These are phyloP conservation scores for Propithecus perrieri DNA, from an alignment of 2,797 vertebrate genomes.

Conservation along the genomic window DNA sequence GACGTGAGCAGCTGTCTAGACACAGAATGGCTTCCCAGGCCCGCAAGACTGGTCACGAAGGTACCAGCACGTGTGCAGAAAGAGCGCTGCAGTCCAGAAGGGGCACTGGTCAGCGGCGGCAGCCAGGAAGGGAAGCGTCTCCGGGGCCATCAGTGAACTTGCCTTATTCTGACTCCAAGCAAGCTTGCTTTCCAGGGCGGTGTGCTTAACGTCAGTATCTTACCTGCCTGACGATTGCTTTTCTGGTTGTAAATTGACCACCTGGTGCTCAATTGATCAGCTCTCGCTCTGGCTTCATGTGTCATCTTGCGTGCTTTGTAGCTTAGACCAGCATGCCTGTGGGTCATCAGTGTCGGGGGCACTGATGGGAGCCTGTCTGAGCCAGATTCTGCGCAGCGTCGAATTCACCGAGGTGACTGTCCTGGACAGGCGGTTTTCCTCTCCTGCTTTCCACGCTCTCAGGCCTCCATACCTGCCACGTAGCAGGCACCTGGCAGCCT, in stretches of 20 bases:
- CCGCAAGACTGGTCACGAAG: background rate
- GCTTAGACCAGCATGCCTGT: background rate
- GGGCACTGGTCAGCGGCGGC: too few species aligned
- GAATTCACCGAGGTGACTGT: background rate
- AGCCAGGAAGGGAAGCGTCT: background rate
- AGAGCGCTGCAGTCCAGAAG: background rate
- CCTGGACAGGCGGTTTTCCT: background rate
- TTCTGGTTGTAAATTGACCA: background rate
- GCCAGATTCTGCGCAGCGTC: background rate
- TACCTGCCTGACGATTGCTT: background rate
- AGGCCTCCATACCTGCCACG: background rate
- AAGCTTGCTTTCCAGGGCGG: background rate
- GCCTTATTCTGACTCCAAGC: background rate
- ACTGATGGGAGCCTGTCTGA: background rate
- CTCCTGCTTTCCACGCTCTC: background rate
- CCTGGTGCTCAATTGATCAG: too few species aligned
- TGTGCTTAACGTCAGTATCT: rapidly evolving
- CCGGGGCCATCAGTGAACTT: background rate
- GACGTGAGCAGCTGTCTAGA: background rate
- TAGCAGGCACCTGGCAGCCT: background rate
- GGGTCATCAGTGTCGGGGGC: background rate
- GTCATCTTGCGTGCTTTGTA: rapidly evolving
- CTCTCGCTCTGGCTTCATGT: background rate
- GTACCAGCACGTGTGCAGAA: background rate
- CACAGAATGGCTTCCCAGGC: background rate